phyloP scores from a whole-genome alignment of 2,888 invertebrate genomes.

The Teleogryllus oceanicus region DNA sequence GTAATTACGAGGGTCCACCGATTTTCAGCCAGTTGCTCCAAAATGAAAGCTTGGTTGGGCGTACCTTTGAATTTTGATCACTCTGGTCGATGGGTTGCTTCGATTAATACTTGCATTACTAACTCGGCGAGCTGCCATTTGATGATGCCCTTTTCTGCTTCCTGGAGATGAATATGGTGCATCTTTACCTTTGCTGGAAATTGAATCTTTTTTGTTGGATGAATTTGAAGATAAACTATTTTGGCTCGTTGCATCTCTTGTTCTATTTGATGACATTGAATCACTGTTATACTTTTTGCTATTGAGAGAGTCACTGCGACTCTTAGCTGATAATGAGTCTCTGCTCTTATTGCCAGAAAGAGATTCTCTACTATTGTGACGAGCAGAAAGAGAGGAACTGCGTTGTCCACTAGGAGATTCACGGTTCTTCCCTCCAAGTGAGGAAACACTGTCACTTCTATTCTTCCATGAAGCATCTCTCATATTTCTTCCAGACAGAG shows the following conservation, averaged over 20 bases:
- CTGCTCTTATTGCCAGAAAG: conserved; percentile 44
- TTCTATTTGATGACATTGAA: conserved; percentile 18
- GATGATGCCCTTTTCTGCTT: conserved; percentile 31
- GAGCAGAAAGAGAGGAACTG: conserved; percentile 39
- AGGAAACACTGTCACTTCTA: conserved; percentile 30
- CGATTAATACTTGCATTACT: conserved; percentile 22
- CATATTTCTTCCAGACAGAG: conserved; percentile 26
- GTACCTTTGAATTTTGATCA: conserved; percentile 58
- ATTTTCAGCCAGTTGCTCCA: conserved; percentile 65
- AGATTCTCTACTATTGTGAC: conserved; percentile 46
- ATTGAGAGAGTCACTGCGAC: conserved; percentile 46
- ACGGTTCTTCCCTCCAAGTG: conserved; percentile 24
- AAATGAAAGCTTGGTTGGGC: conserved; percentile 63
- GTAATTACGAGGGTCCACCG: conserved; percentile 31
- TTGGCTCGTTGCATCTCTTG: conserved; percentile 22
- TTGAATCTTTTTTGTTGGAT: conserved; percentile 28
- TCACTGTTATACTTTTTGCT: conserved; percentile 39
- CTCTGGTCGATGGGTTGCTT: conserved; percentile 28
- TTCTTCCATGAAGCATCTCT: conserved; percentile 30
- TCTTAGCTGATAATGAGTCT: conserved; percentile 43
- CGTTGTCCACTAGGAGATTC: conserved; percentile 28
- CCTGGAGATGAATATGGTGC: conserved; percentile 26
- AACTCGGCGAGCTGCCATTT: conserved; percentile 26
- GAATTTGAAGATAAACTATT: conserved; percentile 30
- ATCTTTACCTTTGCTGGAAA: conserved; percentile 28